Conservation (phyloP, 2,888 invertebrate genomes). For the Drosophila tanythrix region DNA sequence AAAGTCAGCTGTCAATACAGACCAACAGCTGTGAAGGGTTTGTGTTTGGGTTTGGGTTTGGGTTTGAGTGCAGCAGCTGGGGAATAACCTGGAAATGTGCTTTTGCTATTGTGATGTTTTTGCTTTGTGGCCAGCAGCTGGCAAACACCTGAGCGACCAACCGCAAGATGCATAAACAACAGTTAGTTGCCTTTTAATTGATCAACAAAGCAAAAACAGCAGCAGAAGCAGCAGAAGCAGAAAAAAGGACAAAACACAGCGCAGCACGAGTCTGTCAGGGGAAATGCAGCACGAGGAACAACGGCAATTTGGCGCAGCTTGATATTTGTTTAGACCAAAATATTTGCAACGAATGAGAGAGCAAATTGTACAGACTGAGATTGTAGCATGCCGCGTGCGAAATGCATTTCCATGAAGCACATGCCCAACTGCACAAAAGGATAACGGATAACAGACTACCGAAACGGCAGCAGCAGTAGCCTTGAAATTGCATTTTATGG, state of each 20-base stretch:
- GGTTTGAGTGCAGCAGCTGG: conserved; percentile 33
- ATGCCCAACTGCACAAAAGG: conserved; percentile 48
- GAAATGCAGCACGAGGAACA: conserved; percentile 21
- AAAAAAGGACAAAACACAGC: background rate
- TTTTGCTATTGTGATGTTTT: conserved; percentile 28
- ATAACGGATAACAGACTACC: conserved; percentile 48
- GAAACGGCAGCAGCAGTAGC: conserved; percentile 60
- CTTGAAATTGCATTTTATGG: conserved; percentile 76
- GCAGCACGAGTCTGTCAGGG: conserved; percentile 56
- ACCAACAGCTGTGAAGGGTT: conserved; percentile 38
- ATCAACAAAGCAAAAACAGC: conserved; percentile 54
- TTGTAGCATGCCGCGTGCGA: conserved; percentile 33
- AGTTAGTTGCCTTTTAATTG: conserved; percentile 67
- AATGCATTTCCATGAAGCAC: conserved; percentile 54
- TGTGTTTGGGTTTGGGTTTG: background rate
- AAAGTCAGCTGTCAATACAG: conserved; percentile 1
- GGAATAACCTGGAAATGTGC: conserved; percentile 46
- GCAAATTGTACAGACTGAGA: conserved; percentile 29
- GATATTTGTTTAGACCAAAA: conserved; percentile 64
- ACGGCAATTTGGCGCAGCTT: conserved; percentile 61
- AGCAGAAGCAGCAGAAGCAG: conserved; percentile 5
- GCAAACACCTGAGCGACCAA: conserved; percentile 65
- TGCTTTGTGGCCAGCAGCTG: background rate
- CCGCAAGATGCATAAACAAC: conserved; percentile 65
- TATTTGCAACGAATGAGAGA: conserved; percentile 70